phyloP scores from a whole-genome alignment of 2,797 vertebrate species.

The Rhinichthys osculus region DNA sequence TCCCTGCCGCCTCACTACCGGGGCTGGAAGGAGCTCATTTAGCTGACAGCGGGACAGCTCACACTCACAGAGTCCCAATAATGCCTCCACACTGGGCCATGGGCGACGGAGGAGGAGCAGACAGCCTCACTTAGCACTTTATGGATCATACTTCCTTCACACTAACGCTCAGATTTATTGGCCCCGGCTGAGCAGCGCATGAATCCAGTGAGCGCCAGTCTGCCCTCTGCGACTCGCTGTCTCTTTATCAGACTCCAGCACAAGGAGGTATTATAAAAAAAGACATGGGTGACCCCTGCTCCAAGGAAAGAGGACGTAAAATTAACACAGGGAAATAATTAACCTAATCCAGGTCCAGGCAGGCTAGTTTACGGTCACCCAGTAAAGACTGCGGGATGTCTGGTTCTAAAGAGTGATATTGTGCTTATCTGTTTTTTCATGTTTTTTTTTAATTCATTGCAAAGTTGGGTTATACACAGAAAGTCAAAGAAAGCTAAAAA shows the following conservation, averaged over 20 bases:
- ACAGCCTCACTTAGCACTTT: constrained; percentile 61
- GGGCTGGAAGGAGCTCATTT: constrained; percentile 42
- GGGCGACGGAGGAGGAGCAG: constrained; percentile 51
- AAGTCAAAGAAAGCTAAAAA: neutral
- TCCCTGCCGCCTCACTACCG: constrained; percentile 20
- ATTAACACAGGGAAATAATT: constrained; percentile 85
- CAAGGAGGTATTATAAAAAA: constrained; percentile 56
- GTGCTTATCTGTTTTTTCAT: constrained; percentile 76
- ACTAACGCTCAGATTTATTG: constrained; percentile 59
- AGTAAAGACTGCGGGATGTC: constrained; percentile 80
- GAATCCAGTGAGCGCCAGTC: constrained; percentile 50
- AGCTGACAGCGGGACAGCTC: constrained; percentile 44
- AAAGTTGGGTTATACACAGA: neutral
- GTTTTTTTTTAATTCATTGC: constrained; percentile 44
- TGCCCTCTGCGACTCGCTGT: constrained; percentile 46
- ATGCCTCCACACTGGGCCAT: constrained; percentile 32
- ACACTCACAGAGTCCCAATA: constrained; percentile 40
- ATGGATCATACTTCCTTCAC: constrained; percentile 64
- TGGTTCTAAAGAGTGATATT: constrained; percentile 69
- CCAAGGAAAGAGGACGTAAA: constrained; percentile 63
- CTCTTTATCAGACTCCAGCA: constrained; percentile 58
- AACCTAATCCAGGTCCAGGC: constrained; percentile 79
- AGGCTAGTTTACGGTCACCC: constrained; percentile 77
- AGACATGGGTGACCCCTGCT: constrained; percentile 61
- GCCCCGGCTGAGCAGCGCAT: constrained; percentile 45